phyloP scores from a whole-genome alignment of 2,113 vertebrate genomes.

The Diadophis punctatus region DNA sequence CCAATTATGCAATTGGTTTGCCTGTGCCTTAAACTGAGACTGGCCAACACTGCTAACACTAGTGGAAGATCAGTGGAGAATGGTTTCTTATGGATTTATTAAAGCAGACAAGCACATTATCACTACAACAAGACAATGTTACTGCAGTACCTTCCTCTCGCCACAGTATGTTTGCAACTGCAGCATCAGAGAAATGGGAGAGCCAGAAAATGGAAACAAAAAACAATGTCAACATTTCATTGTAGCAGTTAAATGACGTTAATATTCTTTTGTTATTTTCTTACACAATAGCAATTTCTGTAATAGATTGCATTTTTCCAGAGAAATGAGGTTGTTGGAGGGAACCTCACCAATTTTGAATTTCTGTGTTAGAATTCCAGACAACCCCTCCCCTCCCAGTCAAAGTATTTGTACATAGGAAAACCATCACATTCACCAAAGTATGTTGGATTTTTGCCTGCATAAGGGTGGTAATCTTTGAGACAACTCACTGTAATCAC shows the following conservation, averaged over 20 bases:
- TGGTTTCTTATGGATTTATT: constrained; percentile 56
- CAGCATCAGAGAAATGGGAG: constrained; percentile 62
- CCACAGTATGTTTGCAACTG: constrained; percentile 99
- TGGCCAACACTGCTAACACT: constrained; percentile 41
- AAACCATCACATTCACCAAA: not conserved
- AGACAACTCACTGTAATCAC: not conserved
- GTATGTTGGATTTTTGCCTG: constrained; percentile 10
- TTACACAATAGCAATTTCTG: constrained; percentile 6
- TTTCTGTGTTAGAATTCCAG: constrained; percentile 4
- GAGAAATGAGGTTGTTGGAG: not conserved
- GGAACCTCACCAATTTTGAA: constrained; percentile 21
- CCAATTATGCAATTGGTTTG: constrained; percentile 31
- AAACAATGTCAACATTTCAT: constrained; percentile 59
- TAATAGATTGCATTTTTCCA: constrained; percentile 31
- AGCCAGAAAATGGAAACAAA: constrained; percentile 58
- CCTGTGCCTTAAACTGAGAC: constrained; percentile 31
- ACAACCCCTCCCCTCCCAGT: not conserved
- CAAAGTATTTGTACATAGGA: not conserved
- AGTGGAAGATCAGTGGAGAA: constrained; percentile 54
- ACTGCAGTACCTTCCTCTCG: constrained; percentile 92
- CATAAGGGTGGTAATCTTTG: not conserved
- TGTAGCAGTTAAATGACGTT: constrained; percentile 37
- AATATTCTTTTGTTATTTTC: constrained; percentile 30
- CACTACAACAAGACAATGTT: constrained; percentile 60
- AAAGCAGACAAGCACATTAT: constrained; percentile 66